Percentiles rank a stretch among this genome's conserved stretches.
These are phyloP conservation scores for Pomatostomus ruficeps DNA, from an alignment of 2,113 vertebrate species.

Conservation along the genomic window DNA sequence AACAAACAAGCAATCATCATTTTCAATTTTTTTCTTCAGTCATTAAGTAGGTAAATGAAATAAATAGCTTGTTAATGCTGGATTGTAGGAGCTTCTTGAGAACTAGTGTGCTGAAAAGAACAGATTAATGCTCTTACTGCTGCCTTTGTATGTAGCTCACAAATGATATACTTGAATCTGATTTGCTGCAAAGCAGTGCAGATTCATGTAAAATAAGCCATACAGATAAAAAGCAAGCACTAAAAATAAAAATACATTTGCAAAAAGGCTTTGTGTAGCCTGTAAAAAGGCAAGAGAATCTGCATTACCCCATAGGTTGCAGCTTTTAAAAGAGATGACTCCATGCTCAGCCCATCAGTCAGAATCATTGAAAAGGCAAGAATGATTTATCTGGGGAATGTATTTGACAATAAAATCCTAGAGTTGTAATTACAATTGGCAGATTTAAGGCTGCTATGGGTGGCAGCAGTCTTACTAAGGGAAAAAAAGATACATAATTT, in stretches of 20 bases:
- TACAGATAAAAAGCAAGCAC: neutral
- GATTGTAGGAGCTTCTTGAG: conserved; percentile 50
- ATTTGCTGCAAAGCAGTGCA: conserved; percentile 13
- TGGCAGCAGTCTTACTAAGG: neutral
- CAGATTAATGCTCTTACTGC: conserved; percentile 1
- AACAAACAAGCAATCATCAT: conserved; percentile 60
- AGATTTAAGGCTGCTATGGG: conserved; percentile 7
- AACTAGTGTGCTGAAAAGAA: conserved; percentile 29
- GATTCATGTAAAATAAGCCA: conserved; percentile 29
- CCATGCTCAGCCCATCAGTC: neutral
- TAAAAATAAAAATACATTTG: conserved; percentile 38
- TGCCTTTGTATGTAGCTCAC: conserved; percentile 7
- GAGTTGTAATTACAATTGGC: conserved; percentile 37
- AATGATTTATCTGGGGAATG: conserved; percentile 16
- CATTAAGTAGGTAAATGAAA: conserved; percentile 60
- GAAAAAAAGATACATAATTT: conserved; percentile 18
- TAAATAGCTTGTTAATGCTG: conserved; percentile 53
- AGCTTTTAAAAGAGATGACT: neutral
- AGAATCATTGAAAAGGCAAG: conserved; percentile 26
- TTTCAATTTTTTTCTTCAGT: neutral
- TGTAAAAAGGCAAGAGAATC: conserved; percentile 12
- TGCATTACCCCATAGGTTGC: neutral
- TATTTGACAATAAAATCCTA: conserved; percentile 40
- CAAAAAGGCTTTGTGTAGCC: neutral
- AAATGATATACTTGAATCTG: conserved; percentile 44